A percentile compares a stretch with the other conserved stretches of the same genome.
phyloP scores from a whole-genome alignment of 2,888 invertebrate genomes.

The Unio delphinus region DNA sequence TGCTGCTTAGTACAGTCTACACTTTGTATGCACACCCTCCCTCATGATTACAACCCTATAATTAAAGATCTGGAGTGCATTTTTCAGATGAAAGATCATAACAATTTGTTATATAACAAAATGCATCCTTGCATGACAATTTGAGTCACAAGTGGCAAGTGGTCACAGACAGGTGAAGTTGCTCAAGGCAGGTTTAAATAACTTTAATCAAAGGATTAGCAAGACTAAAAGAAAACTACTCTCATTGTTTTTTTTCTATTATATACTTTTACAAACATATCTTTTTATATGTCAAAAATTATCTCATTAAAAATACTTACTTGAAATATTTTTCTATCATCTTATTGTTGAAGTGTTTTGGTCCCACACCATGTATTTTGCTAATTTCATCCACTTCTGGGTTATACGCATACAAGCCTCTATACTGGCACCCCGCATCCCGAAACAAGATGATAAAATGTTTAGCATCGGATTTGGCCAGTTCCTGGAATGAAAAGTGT shows the following conservation, averaged over 20 bases:
- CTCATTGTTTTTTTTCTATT: background rate
- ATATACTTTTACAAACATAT: background rate
- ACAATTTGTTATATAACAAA: too few relatives aligned
- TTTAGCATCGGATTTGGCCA: slow-evolving; percentile 94
- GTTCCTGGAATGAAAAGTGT: slow-evolving; percentile 76
- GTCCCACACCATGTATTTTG: slow-evolving; percentile 96
- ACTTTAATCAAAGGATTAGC: too few relatives aligned
- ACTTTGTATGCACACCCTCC: too few relatives aligned
- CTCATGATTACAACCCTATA: too few relatives aligned
- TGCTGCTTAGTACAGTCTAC: too few relatives aligned
- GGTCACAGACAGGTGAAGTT: too few relatives aligned
- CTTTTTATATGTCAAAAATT: background rate
- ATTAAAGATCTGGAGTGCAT: too few relatives aligned
- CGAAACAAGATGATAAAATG: slow-evolving; percentile 98
- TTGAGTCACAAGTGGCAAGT: too few relatives aligned
- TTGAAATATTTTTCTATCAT: slow-evolving; percentile 99
- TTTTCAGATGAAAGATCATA: too few relatives aligned
- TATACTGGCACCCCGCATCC: slow-evolving; percentile 97
- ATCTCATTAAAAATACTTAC: slow-evolving; percentile 77
- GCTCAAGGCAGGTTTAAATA: too few relatives aligned
- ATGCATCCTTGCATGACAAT: too few relatives aligned
- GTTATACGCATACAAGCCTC: slow-evolving; percentile 96
- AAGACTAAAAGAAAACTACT: too few relatives aligned
- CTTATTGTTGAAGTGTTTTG: slow-evolving; percentile 91
- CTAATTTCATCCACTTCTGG: slow-evolving; percentile 91